A percentile compares a stretch with the other conserved stretches of the same genome.
Evolutionary conservation across 2,888 invertebrate species (phyloP).

Genomic region (Seladonia tumulorum): DNA sequence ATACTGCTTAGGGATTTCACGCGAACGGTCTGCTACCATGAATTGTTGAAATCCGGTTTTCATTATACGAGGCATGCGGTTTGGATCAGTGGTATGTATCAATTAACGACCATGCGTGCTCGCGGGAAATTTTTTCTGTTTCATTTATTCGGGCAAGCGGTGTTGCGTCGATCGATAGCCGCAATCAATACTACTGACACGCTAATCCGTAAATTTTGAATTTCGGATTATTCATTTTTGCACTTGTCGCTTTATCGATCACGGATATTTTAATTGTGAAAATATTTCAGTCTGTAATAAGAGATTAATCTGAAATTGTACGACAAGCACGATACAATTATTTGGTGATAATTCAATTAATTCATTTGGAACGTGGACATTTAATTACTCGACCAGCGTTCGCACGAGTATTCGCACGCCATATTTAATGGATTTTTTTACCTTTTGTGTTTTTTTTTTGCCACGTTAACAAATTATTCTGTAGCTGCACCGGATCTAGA

Average conservation of each 20-base stretch:
- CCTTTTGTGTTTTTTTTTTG: neutral
- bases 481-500: neutral
- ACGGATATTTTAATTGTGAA: neutral
- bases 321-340: neutral
- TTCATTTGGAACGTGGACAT: neutral
- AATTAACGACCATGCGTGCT: neutral
- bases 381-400: neutral
- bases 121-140: neutral
- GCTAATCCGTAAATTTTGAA: neutral
- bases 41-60: neutral
- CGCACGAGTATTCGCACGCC: neutral
- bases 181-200: neutral
- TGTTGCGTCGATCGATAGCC: neutral
- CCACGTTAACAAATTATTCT: neutral
- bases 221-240: neutral
- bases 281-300: neutral
- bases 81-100: neutral
- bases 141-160: neutral
- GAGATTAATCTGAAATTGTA: neutral
- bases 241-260: neutral
- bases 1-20: neutral
- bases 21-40: neutral
- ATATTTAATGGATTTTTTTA: neutral
- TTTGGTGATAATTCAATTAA: neutral
- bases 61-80: neutral